Conservation (phyloP, 2,888 invertebrate species). For the Nasonia oneida region DNA sequence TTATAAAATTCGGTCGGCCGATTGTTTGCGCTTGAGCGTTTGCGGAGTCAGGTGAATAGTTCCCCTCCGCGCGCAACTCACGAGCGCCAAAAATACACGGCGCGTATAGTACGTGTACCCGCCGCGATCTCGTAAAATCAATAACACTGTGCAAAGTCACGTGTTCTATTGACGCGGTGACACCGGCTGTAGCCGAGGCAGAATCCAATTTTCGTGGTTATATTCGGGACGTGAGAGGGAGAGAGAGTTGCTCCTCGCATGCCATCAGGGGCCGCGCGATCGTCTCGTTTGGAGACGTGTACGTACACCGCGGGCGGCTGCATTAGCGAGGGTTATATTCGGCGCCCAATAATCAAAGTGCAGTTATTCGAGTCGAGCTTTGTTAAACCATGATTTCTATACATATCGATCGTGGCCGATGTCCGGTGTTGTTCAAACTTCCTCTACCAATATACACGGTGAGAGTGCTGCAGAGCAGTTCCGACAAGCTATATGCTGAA, state of each 20-base stretch:
- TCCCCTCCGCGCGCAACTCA: background rate
- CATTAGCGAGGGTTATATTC: constrained; percentile 25
- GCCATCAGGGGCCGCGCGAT: constrained; percentile 29
- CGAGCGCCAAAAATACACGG: constrained; percentile 18
- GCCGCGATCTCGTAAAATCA: constrained; percentile 33
- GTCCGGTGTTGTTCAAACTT: constrained; percentile 40
- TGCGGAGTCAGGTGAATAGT: constrained; percentile 39
- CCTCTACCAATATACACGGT: background rate
- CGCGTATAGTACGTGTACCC: background rate
- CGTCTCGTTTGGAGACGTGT: constrained; percentile 36
- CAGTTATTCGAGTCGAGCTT: constrained; percentile 53
- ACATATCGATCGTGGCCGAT: background rate
- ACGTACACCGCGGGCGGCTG: background rate
- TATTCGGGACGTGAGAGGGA: constrained; percentile 26
- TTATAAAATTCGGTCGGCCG: constrained; percentile 54
- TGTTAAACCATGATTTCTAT: constrained; percentile 53
- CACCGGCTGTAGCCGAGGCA: background rate
- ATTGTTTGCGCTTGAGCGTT: constrained; percentile 49
- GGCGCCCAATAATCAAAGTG: constrained; percentile 60
- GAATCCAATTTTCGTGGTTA: constrained; percentile 61
- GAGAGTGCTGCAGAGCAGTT: background rate
- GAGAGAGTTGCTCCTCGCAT: background rate
- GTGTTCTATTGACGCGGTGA: constrained; percentile 39
- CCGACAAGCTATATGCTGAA: constrained; percentile 19
- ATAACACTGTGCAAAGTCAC: constrained; percentile 51